phyloP scores from a whole-genome alignment of 2,888 invertebrate species.

The Augochlorella aurata region DNA sequence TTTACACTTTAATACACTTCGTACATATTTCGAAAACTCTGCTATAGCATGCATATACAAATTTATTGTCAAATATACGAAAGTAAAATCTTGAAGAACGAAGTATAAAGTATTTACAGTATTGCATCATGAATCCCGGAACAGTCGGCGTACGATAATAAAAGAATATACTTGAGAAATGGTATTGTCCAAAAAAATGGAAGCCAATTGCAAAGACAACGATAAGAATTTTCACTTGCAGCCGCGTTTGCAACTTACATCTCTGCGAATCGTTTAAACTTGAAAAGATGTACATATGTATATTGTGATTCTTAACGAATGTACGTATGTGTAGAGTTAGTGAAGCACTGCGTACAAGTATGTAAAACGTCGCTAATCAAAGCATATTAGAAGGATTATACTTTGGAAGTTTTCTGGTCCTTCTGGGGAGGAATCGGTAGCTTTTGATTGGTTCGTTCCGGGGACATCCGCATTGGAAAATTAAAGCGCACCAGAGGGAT shows the following conservation, averaged over 20 bases:
- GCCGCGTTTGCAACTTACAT: background rate
- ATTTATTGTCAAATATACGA: no score
- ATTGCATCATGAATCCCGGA: constrained; percentile 6
- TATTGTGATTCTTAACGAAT: constrained; percentile 15
- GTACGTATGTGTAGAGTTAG: constrained; percentile 8
- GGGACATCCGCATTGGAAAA: constrained; percentile 23
- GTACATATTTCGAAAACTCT: no score
- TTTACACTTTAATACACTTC: background rate
- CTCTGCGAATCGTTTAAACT: background rate
- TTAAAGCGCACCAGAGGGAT: constrained; percentile 21
- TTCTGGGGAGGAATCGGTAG: background rate
- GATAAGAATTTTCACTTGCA: background rate
- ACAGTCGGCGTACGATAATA: background rate
- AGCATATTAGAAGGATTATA: constrained; percentile 15
- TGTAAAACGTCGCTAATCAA: constrained; percentile 40
- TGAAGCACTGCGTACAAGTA: constrained; percentile 25
- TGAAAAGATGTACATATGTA: background rate
- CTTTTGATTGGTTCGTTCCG: background rate
- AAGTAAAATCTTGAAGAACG: background rate
- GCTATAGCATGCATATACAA: no score
- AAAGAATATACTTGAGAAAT: background rate
- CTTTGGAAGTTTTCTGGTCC: background rate
- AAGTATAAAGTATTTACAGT: background rate
- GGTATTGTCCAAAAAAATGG: background rate
- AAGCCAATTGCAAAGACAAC: constrained; percentile 15